Evolutionary conservation across 1,140 invertebrate species (phyloP), one percentile per base, ranked within the genome.

Genomic region (Hylaeus anthracinus): DNA sequence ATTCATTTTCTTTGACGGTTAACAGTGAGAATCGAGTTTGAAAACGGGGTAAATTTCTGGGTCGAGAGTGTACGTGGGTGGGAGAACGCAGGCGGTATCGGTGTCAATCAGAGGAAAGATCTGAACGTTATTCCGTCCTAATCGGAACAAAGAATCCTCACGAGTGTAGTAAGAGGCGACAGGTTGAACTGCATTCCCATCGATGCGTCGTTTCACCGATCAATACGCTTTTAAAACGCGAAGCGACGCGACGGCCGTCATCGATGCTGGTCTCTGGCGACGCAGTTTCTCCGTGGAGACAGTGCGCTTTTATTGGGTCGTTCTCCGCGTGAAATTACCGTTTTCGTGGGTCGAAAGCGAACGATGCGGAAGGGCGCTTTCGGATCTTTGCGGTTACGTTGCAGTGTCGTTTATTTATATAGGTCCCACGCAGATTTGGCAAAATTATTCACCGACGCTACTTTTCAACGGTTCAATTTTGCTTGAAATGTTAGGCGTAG

Each of bases 201-300:
- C 65, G 74, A 69, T 70, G 5, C 43, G 26, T 39, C 14, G 26
- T 67, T 15, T 15, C 43, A 45, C 64, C n/a, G 64, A 60, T 74
- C 65, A 72, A 82, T 71, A 63, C 37, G 37, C 12, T 56, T 77
- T 70, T 63, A 74, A 81, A 76, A 70, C 51, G 45, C 26, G 71
- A 26, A 39, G 5, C 26, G 55, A 10, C 72, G 26, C 26, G 26
- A 26, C 26, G 26, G 26, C 26, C 26, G 51, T 8, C 37, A 58
- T 2, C 37, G 69, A 53, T 69, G 67, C 37, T 43, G 48, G 45
- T 56, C 43, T 45, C 41, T 45, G 65, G 58, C 63, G 43, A 60
- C 61, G 61, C 43, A 53, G 58, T 6, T 15, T 15, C 55, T 51
- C 51, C 51, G 9, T 0, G 45, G 10, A 51, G 2, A 51, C 51